Base-by-base conservation (phyloP, 2,888 invertebrate genomes). In the Exocentrus adspersus region DNA sequence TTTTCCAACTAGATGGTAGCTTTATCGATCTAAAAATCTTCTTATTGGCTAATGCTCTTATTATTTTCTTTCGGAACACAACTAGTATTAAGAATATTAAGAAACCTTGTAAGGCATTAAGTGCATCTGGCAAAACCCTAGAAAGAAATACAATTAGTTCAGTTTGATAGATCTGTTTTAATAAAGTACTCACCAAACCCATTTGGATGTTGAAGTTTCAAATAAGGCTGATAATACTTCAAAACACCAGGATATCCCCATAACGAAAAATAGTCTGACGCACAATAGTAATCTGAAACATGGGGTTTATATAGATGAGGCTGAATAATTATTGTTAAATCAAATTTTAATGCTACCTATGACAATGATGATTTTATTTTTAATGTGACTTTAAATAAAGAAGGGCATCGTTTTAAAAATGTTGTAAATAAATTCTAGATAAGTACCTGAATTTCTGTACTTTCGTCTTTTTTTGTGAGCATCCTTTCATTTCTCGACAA, bases 211-310 rank as follows among this genome's bases (percentile, higher is more conserved):
- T 9, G 21, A 17, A 37, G 74, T 68, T 37, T 75, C 73, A 20
- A 78, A 64, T 3, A 75, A 73, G 21, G 77, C 78, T 1, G 86
- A 86, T 10, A 86, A 80, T 10, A 90, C 85, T 80, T 91, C 91
- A 71, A 91, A 91, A 67, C 89, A 85, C 91, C 91, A 91, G 0
- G 88, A 86, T 48, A 90, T 83, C 2, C 91, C 91, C 89, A 90
- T 91, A 0, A 90, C 86, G 2, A 90, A 80, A 71, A 89, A 88
- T 61, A 91, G 81, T 78, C 89, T 90, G 2, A 89, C 75, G 57
- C 89, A 90, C 19, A 90, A 79, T 24, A 86, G 80, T 72, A 89
- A 88, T 72, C 89, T 90, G 80, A 51, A 86, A 82, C 43, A 6
- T 19, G 4, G 7, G 53, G 17, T 45, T 30, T 50, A n/a, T n/a